phyloP scores from a whole-genome alignment of 1,140 invertebrate genomes.

The Drosophila azteca region DNA sequence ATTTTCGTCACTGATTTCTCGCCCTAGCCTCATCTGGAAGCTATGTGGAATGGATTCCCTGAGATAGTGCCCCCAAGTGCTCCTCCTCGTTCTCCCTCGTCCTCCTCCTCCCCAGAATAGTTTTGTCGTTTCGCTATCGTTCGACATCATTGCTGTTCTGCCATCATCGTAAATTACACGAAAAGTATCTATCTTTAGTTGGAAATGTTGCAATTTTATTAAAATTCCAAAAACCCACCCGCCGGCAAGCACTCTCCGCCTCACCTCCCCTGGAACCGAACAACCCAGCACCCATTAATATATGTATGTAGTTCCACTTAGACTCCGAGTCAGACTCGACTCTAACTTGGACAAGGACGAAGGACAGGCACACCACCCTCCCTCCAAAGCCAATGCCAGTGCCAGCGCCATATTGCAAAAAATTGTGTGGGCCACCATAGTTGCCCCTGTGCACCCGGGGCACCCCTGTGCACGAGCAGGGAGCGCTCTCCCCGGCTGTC shows the following conservation, averaged over 20 bases:
- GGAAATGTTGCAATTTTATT: conserved; percentile 77
- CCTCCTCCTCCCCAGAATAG: conserved; percentile 10
- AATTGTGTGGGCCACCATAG: conserved; percentile 58
- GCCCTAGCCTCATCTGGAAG: no score
- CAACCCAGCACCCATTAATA: conserved; percentile 45
- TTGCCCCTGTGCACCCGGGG: conserved; percentile 16
- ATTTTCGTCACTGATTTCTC: conserved; percentile 18
- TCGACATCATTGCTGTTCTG: conserved; percentile 59
- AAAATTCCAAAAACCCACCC: conserved; percentile 74
- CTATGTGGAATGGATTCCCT: not conserved
- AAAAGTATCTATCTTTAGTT: conserved; percentile 81
- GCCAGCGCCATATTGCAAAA: conserved; percentile 70
- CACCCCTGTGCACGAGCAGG: no score
- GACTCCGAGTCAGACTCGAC: conserved; percentile 18
- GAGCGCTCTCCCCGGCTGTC: conserved; percentile 30
- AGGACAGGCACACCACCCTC: conserved; percentile 36
- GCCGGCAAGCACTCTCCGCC: conserved; percentile 5
- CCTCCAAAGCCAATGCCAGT: conserved; percentile 16
- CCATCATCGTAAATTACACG: conserved; percentile 80
- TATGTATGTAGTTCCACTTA: conserved; percentile 50
- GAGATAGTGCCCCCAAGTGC: conserved; percentile 13
- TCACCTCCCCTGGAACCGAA: not conserved
- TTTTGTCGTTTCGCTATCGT: conserved; percentile 55
- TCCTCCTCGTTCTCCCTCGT: conserved; percentile 2
- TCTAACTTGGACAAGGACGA: conserved; percentile 36